A percentile compares a stretch with the other conserved stretches of the same genome.
Conservation (phyloP, 2,888 invertebrate species). For the Sialis fuliginosa region DNA sequence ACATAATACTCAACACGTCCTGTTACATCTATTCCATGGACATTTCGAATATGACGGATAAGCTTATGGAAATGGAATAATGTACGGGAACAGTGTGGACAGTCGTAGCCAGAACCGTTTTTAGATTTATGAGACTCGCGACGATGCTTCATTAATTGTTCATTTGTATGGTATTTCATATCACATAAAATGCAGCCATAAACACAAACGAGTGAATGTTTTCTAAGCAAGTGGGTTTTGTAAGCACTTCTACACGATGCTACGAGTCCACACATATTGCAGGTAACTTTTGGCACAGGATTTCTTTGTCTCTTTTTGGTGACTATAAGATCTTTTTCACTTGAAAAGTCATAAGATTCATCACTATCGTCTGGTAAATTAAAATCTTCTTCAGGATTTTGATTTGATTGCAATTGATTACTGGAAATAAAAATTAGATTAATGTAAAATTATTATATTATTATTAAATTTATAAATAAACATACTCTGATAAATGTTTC, state of each 20-base stretch:
- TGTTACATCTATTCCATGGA: not conserved
- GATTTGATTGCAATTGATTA: too few species aligned
- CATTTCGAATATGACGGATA: not conserved
- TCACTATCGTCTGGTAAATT: too few species aligned
- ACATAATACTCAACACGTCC: not conserved
- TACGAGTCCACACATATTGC: not conserved
- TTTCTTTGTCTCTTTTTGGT: not conserved
- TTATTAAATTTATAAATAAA: too few species aligned
- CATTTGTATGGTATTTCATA: not conserved
- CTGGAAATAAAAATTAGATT: too few species aligned
- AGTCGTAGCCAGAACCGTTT: not conserved
- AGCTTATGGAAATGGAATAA: not conserved
- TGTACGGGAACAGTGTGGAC: not conserved
- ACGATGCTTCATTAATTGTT: not conserved
- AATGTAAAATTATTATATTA: too few species aligned
- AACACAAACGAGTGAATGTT: not conserved
- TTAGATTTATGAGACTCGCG: not conserved
- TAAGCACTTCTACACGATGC: not conserved
- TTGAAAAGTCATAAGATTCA: too few species aligned
- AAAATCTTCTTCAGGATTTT: too few species aligned
- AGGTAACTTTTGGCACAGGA: not conserved
- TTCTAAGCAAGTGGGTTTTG: not conserved
- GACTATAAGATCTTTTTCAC: slow-evolving; percentile 1
- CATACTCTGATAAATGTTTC: too few species aligned
- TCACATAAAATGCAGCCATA: not conserved